Base-by-base conservation (phyloP, 2,113 vertebrate genomes). In the Thamnaconus septentrionalis region DNA sequence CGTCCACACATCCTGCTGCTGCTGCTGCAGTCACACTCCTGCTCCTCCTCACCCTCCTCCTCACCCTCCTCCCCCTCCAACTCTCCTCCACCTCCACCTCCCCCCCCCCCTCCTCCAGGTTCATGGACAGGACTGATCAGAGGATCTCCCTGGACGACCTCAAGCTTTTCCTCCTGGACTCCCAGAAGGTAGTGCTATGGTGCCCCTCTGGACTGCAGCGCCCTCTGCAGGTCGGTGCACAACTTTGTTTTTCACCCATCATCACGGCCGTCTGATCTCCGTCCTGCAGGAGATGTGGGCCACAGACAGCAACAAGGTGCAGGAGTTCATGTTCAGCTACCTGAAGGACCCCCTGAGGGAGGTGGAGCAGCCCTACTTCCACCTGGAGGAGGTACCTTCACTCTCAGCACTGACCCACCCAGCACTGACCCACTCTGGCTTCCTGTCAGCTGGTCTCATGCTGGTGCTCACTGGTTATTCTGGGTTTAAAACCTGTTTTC, bases 321-420 rank as follows among this genome's bases (percentile, higher is more conserved):
- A 96, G 79, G 94, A 98, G 53, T 99, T 96, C 82, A 98, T 99
- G 94, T 94, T 98, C 68, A 83, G 62, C 80, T 98, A 97, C 70
- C 92, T 99, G 84, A 92, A 93, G 76, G 96, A 99, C 75, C 97
- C 97, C n/a, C 80, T 98, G 74, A 89, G 97, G 74, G 96, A 98
- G 90, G 95, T 98, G 0, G 96, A 98, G 0, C 95, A 96, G 78
- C 94, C 97, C 0, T 98, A 94, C 82, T 98, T 96, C 83, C 90
- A 89, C 56, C 89, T 94, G 84, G 96, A 99, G 0, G 97, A 99
- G 90, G 97, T 98, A 81, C 84, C 4, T n/a, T 73, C 6, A 48
- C 61, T 31, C 3, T 53, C 11, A 7, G 41, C 2, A 3, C 8
- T 39, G 6, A 53, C 45, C 53, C 4, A 11, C 7, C 3, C 44